Evolutionary conservation across 2,888 invertebrate species (phyloP).

Genomic region (Drosophila falleni): DNA sequence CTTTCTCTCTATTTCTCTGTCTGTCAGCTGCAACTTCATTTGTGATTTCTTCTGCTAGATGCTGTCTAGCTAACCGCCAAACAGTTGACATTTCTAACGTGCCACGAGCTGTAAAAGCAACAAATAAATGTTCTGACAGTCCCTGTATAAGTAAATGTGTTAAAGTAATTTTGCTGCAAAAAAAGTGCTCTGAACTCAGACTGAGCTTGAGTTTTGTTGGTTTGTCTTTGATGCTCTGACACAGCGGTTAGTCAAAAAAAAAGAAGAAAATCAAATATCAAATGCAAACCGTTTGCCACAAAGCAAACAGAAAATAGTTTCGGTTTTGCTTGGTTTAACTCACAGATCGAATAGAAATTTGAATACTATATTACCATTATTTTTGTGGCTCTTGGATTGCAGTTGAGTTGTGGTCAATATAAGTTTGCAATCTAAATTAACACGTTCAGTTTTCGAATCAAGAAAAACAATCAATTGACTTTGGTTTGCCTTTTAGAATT

Average conservation of each 20-base stretch:
- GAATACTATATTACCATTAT: slow-evolving; percentile 8
- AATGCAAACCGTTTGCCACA: slow-evolving; percentile 34
- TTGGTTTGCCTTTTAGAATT: neutral
- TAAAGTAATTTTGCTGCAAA: slow-evolving; percentile 2
- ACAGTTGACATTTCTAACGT: slow-evolving; percentile 51
- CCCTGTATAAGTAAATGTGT: neutral
- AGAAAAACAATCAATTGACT: neutral
- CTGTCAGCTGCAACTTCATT: slow-evolving; percentile 23
- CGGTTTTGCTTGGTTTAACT: slow-evolving; percentile 36
- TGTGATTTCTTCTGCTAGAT: slow-evolving; percentile 8
- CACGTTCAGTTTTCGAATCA: neutral
- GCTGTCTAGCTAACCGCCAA: neutral
- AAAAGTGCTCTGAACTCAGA: slow-evolving; percentile 20
- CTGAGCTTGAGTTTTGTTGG: slow-evolving; percentile 12
- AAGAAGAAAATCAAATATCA: slow-evolving; percentile 32
- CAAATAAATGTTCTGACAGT: slow-evolving; percentile 28
- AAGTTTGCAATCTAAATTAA: slow-evolving; percentile 3
- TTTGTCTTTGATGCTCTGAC: slow-evolving; percentile 19
- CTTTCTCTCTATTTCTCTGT: neutral
- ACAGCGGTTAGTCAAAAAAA: slow-evolving; percentile 10
- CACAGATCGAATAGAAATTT: slow-evolving; percentile 16
- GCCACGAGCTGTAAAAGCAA: slow-evolving; percentile 37
- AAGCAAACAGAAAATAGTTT: slow-evolving; percentile 38
- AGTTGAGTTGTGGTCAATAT: slow-evolving; percentile 15
- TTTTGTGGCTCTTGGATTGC: neutral